These are phyloP conservation scores for Eupithecia subfuscata DNA, from an alignment of 2,888 invertebrate species.

Conservation along the genomic window DNA sequence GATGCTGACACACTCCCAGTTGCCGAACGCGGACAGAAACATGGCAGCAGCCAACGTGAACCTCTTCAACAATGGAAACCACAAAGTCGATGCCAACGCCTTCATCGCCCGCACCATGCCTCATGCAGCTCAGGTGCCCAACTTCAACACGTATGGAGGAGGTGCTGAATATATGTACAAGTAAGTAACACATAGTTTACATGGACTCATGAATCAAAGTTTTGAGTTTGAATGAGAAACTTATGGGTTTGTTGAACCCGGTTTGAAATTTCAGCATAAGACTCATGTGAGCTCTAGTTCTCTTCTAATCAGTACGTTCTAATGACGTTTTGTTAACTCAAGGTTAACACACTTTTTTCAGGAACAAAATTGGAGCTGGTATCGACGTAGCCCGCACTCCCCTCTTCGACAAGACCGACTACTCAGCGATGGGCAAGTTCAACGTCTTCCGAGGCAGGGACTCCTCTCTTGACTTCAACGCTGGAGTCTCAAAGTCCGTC, in stretches of 20 bases:
- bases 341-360: constrained; percentile 33
- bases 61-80: constrained; percentile 53
- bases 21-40: constrained; percentile 54
- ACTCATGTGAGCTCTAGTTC: too few relatives aligned
- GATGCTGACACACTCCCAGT: constrained; percentile 50
- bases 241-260: too few relatives aligned
- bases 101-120: constrained; percentile 62
- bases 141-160: constrained; percentile 65
- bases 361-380: constrained; percentile 56
- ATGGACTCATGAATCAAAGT: too few relatives aligned
- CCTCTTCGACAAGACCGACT: constrained; percentile 55
- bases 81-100: constrained; percentile 61
- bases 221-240: too few relatives aligned
- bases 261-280: neutral
- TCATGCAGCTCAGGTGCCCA: constrained; percentile 53
- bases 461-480: constrained; percentile 59
- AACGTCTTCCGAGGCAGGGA: constrained; percentile 52
- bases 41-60: constrained; percentile 56
- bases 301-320: too few relatives aligned
- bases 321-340: too few relatives aligned
- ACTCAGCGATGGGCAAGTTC: constrained; percentile 56
- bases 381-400: constrained; percentile 53
- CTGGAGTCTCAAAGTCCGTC: constrained; percentile 55
- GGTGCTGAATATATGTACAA: constrained; percentile 64
- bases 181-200: constrained; percentile 37